Base-by-base conservation (phyloP, 2,888 invertebrate species). In the Oscheius sp. region DNA sequence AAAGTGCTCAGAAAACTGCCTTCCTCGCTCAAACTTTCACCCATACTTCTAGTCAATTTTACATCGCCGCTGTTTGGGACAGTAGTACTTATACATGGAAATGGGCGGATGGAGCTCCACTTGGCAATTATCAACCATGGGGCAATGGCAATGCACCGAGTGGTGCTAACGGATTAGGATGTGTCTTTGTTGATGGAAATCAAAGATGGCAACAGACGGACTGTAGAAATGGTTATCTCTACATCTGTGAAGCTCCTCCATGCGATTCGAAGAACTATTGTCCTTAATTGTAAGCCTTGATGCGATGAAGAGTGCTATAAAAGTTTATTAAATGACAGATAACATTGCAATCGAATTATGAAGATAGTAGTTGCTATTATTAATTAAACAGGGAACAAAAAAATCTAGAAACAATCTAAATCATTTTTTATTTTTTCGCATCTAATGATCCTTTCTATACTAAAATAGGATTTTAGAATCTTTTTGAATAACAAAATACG, bases 61-160 rank as follows among this genome's bases (percentile, higher is more conserved):
- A 9, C 14, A 66, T 66, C 12, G 54, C 45, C 17, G 24, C 44
- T 8, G n/a, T 8, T 1, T 66, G 14, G n/a, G 65, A 66, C 50
- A 26, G 14, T 3, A 24, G 17, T n/a, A 9, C 33, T 12, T 17
- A 26, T 26, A 14, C 8, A 24, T 64, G 64, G 64, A 36, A 24
- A 22, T 64, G 51, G 64, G 22, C 26, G 2, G 64, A 64, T 22
- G 51, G 51, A 9, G 28, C 38, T 24, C 6, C 38, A 1, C 33
- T 33, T 17, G 62, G 62, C 17, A 30, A 1, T 4, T 54, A 33
- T 12, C 20, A 28, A 14, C 54, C 54, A 5, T 54, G 54, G 54
- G 33, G 20, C 8, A 36, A 22, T 2, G 54, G 54, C 20, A 14
- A n/a, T 6, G 32, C 32, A 2, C 54, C 54, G 9, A 33, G 9